Percentiles rank a stretch among this genome's conserved stretches.
phyloP scores from a whole-genome alignment of 2,797 vertebrate species.

The Pitangus sulphuratus region DNA sequence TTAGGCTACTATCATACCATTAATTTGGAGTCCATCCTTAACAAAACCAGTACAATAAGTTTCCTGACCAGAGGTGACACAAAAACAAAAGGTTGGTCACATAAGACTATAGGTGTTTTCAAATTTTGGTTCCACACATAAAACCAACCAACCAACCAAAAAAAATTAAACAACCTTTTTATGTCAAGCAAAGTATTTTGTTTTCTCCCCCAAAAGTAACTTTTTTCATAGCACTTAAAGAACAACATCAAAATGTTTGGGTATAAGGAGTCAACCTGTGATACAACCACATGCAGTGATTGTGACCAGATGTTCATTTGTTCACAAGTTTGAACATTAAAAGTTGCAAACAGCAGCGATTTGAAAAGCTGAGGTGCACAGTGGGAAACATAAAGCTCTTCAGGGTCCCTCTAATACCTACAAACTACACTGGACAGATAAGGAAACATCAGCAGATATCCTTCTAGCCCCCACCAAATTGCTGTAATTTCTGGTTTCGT shows the following conservation, averaged over 20 bases:
- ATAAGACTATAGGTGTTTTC: accelerated
- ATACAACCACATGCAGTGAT: neutral
- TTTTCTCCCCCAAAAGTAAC: neutral
- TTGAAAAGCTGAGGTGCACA: neutral
- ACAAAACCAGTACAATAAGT: neutral
- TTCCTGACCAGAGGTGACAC: neutral
- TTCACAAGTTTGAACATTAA: neutral
- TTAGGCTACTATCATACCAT: neutral
- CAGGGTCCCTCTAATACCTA: neutral
- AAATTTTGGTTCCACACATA: neutral
- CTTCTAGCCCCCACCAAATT: neutral
- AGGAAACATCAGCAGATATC: neutral
- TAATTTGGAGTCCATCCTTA: neutral
- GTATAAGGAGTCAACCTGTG: neutral
- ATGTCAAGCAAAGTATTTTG: neutral
- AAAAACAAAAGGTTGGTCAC: neutral
- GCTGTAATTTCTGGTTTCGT: neutral
- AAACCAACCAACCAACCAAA: neutral
- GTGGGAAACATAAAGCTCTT: neutral
- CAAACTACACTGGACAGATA: neutral
- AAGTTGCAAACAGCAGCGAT: neutral
- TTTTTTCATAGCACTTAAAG: neutral
- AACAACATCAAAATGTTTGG: neutral
- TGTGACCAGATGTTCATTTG: neutral
- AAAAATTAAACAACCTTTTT: neutral